Base-by-base conservation (phyloP, 2,888 invertebrate genomes). In the Sycophila texana region DNA sequence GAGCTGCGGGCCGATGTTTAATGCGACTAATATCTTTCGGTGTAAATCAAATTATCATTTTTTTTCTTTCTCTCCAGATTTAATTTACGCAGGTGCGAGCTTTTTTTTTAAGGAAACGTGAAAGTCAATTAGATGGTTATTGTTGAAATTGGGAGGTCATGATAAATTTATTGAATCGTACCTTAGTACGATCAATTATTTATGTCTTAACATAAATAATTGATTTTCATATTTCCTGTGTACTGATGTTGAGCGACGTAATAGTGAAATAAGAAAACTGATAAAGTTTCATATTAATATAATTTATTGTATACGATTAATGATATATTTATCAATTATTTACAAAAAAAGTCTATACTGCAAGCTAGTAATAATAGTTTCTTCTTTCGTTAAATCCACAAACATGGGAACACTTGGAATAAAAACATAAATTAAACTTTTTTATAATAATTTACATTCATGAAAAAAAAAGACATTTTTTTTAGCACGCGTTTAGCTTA, bases 1-100 rank as follows among this genome's bases (percentile, higher is more conserved):
- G 74, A 68, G 77, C 76, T 80, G 80, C 75, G 72, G 72, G 18
- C 55, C 68, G n/a, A n/a, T 49, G 60, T 1, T 75, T 75, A 72
- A 67, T 75, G 63, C 72, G 63, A 75, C 7, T 1, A 39, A 22
- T 49, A 73, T 67, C 61, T 73, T 66, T 47, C 66, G 14, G 12
- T 53, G 53, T 53, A 55, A 63, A 73, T 73, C 65, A n/a, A 60
- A 49, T 53, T 18, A 49, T 26, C 2, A 16, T 60, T 53, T 49
- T 39, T 30, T 10, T 39, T 39, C 10, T 39, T 10, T 10, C 12
- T 57, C 16, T 71, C 12, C 16, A 4, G 4, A 16, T 51, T 63
- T 63, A 26, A 74, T 61, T 70, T 74, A 70, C 68, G n/a, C 4
- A 57, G 49, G 49, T 72, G 55, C 63, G 49, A 57, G 5, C 58